These are phyloP conservation scores for Aegotheles bennettii DNA, from an alignment of 2,113 vertebrate species.

Conservation along the genomic window DNA sequence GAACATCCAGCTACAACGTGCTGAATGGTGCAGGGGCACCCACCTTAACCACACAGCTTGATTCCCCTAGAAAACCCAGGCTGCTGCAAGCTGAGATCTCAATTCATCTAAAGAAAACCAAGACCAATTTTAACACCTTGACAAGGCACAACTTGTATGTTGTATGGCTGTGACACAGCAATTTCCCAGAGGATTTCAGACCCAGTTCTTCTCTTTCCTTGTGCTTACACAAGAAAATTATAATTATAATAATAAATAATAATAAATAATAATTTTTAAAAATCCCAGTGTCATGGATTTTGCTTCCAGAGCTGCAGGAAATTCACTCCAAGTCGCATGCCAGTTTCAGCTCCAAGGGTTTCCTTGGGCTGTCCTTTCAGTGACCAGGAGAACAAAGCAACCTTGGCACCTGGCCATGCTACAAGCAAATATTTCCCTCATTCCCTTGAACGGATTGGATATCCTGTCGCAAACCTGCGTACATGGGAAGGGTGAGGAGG, in stretches of 20 bases:
- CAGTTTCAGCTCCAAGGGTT: constrained; percentile 15
- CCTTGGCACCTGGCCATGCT: neutral
- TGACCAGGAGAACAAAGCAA: constrained; percentile 65
- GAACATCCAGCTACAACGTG: neutral
- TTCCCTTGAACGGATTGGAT: constrained; percentile 3
- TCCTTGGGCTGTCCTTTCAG: constrained; percentile 51
- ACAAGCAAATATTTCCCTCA: neutral
- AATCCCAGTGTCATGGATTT: neutral
- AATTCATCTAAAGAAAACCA: neutral
- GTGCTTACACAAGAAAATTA: neutral
- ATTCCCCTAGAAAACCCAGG: neutral
- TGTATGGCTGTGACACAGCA: neutral
- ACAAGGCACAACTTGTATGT: neutral
- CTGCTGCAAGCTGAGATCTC: neutral
- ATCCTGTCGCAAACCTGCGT: constrained; percentile 20
- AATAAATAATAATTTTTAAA: too few relatives aligned
- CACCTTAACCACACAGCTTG: neutral
- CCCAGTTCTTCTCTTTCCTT: neutral
- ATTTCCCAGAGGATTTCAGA: neutral
- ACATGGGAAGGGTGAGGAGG: constrained; percentile 16
- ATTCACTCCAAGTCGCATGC: neutral
- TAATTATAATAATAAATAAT: too few relatives aligned
- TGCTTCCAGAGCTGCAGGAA: constrained; percentile 34
- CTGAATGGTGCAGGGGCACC: neutral
- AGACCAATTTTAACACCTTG: fast-evolving